These are phyloP conservation scores for Corythaixoides concolor DNA, from an alignment of 2,113 vertebrate species.

Conservation along the genomic window DNA sequence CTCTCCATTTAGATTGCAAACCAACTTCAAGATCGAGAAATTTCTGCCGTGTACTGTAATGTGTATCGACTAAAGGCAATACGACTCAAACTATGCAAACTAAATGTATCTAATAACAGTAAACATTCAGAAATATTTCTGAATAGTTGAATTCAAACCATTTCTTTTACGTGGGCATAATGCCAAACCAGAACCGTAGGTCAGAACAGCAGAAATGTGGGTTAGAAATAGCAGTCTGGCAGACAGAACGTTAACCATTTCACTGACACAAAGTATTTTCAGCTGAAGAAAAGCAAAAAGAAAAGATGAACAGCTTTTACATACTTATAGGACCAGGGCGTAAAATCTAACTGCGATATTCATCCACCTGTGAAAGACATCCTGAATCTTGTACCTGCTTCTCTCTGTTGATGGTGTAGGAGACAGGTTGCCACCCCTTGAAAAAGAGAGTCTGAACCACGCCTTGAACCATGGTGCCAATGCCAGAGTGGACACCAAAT, in stretches of 20 bases:
- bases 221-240: not conserved
- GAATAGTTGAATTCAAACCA: not conserved
- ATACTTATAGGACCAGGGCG: fast-evolving
- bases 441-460: not conserved
- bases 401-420: not conserved
- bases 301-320: not conserved
- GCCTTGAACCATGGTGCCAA: not conserved
- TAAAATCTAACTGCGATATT: not conserved
- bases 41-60: slow-evolving; percentile 5
- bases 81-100: not conserved
- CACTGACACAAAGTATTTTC: not conserved
- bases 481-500: not conserved
- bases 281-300: not conserved
- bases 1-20: not conserved
- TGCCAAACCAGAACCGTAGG: not conserved
- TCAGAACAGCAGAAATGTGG: not conserved
- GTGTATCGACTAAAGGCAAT: not conserved
- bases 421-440: not conserved
- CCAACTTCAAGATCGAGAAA: slow-evolving; percentile 21
- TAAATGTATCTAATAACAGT: not conserved
- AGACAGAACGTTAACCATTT: not conserved
- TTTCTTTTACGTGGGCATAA: not conserved
- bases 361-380: not conserved
- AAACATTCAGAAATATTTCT: not conserved
- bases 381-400: not conserved